Conservation (phyloP, 1,140 invertebrate genomes). For the Trichomalopsis sarcophagae region DNA sequence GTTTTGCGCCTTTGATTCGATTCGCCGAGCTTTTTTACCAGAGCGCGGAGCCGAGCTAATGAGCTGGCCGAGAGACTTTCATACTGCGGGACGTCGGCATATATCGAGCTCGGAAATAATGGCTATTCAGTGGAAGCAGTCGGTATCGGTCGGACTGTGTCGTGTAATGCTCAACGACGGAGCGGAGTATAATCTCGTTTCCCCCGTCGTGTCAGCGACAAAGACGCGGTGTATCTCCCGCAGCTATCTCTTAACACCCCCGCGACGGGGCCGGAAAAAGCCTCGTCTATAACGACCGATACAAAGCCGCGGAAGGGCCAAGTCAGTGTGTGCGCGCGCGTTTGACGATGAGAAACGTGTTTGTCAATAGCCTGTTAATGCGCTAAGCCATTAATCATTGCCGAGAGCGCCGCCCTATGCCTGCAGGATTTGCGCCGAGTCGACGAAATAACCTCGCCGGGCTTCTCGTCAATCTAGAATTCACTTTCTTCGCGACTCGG, state of each 20-base stretch:
- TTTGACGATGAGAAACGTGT: slow-evolving; percentile 66
- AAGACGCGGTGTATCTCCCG: background rate
- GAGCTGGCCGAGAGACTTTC: background rate
- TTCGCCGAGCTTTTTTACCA: background rate
- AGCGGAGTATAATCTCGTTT: background rate
- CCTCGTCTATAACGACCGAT: background rate
- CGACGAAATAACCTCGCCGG: slow-evolving; percentile 56
- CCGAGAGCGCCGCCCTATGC: slow-evolving; percentile 50
- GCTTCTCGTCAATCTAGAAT: slow-evolving; percentile 43
- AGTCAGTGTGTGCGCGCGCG: background rate
- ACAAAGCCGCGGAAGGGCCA: background rate
- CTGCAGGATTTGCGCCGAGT: slow-evolving; percentile 40
- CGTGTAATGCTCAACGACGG: too few relatives aligned
- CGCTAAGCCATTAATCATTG: slow-evolving; percentile 75
- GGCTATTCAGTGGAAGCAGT: background rate
- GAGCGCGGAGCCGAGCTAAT: background rate
- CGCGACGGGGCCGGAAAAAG: background rate
- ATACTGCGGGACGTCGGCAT: too few relatives aligned
- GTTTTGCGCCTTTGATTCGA: background rate
- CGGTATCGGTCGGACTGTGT: too few relatives aligned
- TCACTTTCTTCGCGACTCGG: slow-evolving; percentile 32
- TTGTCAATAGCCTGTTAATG: slow-evolving; percentile 75
- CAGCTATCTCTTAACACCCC: background rate
- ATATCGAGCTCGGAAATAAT: too few relatives aligned
- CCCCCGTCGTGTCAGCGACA: background rate